These are phyloP conservation scores for Phthorimaea operculella DNA, from an alignment of 1,140 invertebrate genomes.

Conservation along the genomic window DNA sequence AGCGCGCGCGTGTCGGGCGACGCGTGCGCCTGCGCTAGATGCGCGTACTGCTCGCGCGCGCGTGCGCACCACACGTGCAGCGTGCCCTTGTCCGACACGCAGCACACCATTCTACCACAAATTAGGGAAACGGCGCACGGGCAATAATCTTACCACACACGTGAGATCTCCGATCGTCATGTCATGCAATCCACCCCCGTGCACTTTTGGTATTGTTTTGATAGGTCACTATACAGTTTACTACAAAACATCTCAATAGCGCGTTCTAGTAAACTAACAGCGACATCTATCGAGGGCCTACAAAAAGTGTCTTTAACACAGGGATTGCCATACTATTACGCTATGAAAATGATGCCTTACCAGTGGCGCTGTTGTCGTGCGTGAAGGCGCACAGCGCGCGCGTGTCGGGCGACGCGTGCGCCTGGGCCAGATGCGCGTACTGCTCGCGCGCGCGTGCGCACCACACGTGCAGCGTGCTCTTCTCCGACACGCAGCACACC, in stretches of 20 bases:
- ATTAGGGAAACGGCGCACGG: no score
- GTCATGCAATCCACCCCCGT: no score
- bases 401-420: slow-evolving; percentile 85
- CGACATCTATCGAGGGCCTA: no score
- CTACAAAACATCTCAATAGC: no score
- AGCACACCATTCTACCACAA: no score
- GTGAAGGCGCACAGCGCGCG: slow-evolving; percentile 89
- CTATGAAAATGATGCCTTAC: slow-evolving; percentile 63
- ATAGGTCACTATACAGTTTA: no score
- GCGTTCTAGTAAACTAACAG: no score
- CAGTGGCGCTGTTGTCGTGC: slow-evolving; percentile 78
- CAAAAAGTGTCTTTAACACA: no score
- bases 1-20: slow-evolving; percentile 88
- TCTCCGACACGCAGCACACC: slow-evolving; percentile 91
- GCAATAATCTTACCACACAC: no score
- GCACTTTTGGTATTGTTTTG: no score
- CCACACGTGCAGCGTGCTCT: slow-evolving; percentile 93
- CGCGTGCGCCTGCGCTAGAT: slow-evolving; percentile 85
- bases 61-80: slow-evolving; percentile 81
- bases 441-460: slow-evolving; percentile 33
- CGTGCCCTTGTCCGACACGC: slow-evolving; percentile 94
- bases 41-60: slow-evolving; percentile 76
- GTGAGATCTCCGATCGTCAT: no score
- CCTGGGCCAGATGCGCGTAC: slow-evolving; percentile 80
- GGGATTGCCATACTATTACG: no score